Evolutionary conservation across 2,113 vertebrate genomes (phyloP), one percentile per base, ranked within the genome.

Genomic region (Cisticola juncidis): DNA sequence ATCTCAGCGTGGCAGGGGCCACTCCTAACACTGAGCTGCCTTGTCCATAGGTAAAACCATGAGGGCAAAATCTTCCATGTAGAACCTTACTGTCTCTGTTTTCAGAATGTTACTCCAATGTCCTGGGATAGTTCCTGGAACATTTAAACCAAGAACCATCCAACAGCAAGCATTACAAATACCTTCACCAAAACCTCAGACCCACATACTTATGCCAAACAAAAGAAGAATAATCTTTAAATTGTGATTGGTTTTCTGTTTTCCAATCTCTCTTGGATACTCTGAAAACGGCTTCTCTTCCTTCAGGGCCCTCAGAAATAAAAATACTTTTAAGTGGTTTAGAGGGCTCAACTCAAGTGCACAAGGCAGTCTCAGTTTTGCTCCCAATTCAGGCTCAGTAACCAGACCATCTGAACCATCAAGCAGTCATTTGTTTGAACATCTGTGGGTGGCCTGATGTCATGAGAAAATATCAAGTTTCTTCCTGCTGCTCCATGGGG

Each of bases 21-120:
- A 20, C 47, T 74, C 64, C 51, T 22, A 25, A 64, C 25, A 38
- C 33, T 56, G 53, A 58, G 57, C 29, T 50, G 50, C 23, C 31
- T 50, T 2, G 0, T 15, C 24, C 1, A 64, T 5, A 70, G 9
- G 42, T 38, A 53, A 80, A 90, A n/a, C 10, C 18, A 29, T 1
- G 9, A 70, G 28, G 45, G 16, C 6, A 81, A 81, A 47, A 33
- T 18, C 57, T 60, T 81, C 38, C 36, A 17, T 28, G 48, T 44
- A 47, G 33, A 53, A 53, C 31, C 23, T 61, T 31, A 11, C 12
- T 9, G 48, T 35, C 14, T 42, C 11, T 33, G 0, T n/a, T 82
- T 81, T 76, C 70, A 87, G 35, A 78, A 47, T 22, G 53, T 31
- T 65, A 58, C 5, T 56, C 9, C 5, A 19, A 2, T 47, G 15